phyloP scores from a whole-genome alignment of 2,797 vertebrate genomes.

The Perodicticus potto region DNA sequence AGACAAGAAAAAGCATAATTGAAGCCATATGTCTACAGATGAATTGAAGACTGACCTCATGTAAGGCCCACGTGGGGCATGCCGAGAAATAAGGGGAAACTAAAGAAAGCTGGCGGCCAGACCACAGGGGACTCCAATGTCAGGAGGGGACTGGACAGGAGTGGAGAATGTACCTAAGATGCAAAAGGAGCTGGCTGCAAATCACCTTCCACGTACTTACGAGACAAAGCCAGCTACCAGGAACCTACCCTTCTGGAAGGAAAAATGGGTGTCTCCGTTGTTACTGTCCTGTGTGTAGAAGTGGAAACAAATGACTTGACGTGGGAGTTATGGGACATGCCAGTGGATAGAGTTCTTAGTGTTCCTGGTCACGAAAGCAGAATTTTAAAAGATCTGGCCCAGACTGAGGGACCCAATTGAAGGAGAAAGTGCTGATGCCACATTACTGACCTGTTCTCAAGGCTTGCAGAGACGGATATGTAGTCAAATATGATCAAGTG shows the following conservation, averaged over 20 bases:
- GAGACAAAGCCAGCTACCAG: neutral
- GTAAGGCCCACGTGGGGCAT: neutral
- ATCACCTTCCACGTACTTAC: neutral
- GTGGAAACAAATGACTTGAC: neutral
- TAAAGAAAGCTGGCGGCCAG: neutral
- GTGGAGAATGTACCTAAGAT: neutral
- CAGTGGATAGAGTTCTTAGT: neutral
- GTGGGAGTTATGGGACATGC: neutral
- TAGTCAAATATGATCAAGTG: conserved; percentile 92
- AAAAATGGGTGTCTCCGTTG: neutral
- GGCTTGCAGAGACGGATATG: conserved; percentile 88
- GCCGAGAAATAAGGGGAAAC: neutral
- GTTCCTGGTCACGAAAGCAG: neutral
- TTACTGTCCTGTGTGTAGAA: neutral
- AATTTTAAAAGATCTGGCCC: neutral
- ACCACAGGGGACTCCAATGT: neutral
- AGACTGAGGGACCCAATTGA: neutral
- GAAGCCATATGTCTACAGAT: neutral
- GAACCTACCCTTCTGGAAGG: neutral
- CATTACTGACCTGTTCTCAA: conserved; percentile 88
- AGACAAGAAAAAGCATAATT: neutral
- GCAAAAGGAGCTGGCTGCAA: neutral
- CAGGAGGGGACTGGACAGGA: neutral
- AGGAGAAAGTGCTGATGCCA: neutral
- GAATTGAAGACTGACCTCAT: neutral